Evolutionary conservation across 2,113 vertebrate genomes (phyloP).

Genomic region (Eurystomus gularis): DNA sequence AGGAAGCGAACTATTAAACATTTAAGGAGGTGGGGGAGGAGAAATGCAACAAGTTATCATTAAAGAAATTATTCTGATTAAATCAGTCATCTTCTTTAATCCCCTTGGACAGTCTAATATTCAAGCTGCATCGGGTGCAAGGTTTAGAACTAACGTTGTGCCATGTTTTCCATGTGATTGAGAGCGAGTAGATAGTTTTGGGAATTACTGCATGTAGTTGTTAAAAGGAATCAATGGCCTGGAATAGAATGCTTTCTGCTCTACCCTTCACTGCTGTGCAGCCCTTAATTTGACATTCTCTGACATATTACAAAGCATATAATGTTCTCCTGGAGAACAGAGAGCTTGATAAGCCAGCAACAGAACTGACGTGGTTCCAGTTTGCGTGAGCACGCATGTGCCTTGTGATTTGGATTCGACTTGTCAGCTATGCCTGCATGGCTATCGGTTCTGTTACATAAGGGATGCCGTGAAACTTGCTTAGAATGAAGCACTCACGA

Average conservation of each 20-base stretch:
- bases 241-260: constrained; percentile 67
- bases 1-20: constrained; percentile 61
- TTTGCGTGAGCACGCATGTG: neutral
- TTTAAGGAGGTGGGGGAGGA: neutral
- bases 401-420: constrained; percentile 19
- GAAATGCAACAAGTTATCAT: constrained; percentile 48
- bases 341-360: constrained; percentile 29
- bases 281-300: constrained; percentile 59
- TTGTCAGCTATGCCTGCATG: neutral
- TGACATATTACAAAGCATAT: constrained; percentile 60
- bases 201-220: constrained; percentile 48
- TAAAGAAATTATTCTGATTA: constrained; percentile 63
- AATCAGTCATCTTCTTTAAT: constrained; percentile 54
- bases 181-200: constrained; percentile 42
- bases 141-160: neutral
- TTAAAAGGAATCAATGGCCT: constrained; percentile 68
- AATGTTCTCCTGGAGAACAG: constrained; percentile 46
- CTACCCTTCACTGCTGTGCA: constrained; percentile 52
- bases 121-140: neutral
- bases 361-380: neutral
- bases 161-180: constrained; percentile 35
- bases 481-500: neutral
- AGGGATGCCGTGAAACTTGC: neutral
- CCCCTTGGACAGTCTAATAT: constrained; percentile 1
- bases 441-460: constrained; percentile 36